Percentiles rank a stretch among this genome's conserved stretches.
Evolutionary conservation across 2,113 vertebrate species (phyloP).

Genomic region (Fulica atra): DNA sequence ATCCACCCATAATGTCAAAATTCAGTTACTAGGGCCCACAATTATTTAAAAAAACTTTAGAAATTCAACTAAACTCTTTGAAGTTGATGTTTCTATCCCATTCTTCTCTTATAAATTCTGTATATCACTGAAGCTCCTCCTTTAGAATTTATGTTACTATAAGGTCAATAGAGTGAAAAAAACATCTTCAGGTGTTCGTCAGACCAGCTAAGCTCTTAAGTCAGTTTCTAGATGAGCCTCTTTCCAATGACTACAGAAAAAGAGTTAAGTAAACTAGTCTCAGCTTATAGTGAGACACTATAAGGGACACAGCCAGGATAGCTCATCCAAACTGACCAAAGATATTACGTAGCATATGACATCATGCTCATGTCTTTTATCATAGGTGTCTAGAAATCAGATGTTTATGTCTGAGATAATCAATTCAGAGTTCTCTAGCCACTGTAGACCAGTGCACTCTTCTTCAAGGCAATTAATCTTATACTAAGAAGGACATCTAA

Average conservation of each 20-base stretch:
- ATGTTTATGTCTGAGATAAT: background rate
- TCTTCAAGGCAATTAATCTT: background rate
- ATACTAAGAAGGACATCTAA: background rate
- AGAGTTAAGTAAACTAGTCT: background rate
- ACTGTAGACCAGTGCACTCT: fast-evolving
- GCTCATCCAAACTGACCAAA: background rate
- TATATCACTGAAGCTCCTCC: background rate
- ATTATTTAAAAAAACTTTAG: background rate
- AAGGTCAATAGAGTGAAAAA: background rate
- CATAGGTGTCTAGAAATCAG: background rate
- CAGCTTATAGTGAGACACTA: background rate
- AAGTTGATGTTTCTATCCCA: background rate
- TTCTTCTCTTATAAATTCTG: background rate
- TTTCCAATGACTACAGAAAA: background rate
- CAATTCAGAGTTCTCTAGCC: background rate
- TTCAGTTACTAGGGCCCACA: background rate
- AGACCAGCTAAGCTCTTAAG: background rate
- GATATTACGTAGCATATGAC: background rate
- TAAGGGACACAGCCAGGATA: background rate
- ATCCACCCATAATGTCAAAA: background rate
- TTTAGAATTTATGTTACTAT: background rate
- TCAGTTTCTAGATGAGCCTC: background rate
- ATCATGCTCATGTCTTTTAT: background rate
- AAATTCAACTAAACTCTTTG: background rate
- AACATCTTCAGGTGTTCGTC: background rate